Percentiles rank a stretch among this genome's conserved stretches.
Conservation (phyloP, 2,113 vertebrate genomes). For the Chaenocephalus aceratus region DNA sequence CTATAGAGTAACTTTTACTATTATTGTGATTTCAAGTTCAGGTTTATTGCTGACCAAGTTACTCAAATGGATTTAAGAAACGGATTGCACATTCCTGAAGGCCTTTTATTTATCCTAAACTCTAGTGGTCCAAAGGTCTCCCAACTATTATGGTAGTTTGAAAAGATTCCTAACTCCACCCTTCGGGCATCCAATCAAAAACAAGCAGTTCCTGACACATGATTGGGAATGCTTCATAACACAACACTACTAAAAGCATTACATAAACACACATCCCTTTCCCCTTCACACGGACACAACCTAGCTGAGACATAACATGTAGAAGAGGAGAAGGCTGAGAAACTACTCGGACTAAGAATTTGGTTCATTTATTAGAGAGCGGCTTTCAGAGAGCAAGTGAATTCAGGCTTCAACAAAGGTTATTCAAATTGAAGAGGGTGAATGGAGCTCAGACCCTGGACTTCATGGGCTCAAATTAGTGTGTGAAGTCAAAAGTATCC, state of each 20-base stretch:
- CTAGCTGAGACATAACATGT: not conserved
- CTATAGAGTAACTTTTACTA: not conserved
- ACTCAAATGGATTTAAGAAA: conserved; percentile 19
- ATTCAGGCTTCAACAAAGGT: conserved; percentile 76
- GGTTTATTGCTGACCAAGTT: not conserved
- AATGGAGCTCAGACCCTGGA: conserved; percentile 68
- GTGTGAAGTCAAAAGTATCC: conserved; percentile 62
- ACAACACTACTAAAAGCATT: not conserved
- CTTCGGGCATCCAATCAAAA: conserved; percentile 40
- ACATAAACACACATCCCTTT: not conserved
- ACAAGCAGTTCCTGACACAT: conserved; percentile 2
- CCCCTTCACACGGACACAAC: not conserved
- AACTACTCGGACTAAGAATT: conserved; percentile 39
- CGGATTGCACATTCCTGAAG: not conserved
- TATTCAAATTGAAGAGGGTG: conserved; percentile 70
- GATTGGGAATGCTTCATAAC: conserved; percentile 10
- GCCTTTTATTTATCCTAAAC: conserved; percentile 27
- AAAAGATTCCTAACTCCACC: conserved; percentile 14
- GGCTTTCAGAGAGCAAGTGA: conserved; percentile 63
- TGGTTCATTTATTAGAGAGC: conserved; percentile 68
- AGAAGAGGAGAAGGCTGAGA: conserved; percentile 15
- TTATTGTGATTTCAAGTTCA: not conserved
- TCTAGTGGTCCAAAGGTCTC: not conserved
- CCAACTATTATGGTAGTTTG: conserved; percentile 26
- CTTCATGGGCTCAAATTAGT: conserved; percentile 48